Conservation (phyloP, 2,888 invertebrate species). For the Perizoma affinitatum region DNA sequence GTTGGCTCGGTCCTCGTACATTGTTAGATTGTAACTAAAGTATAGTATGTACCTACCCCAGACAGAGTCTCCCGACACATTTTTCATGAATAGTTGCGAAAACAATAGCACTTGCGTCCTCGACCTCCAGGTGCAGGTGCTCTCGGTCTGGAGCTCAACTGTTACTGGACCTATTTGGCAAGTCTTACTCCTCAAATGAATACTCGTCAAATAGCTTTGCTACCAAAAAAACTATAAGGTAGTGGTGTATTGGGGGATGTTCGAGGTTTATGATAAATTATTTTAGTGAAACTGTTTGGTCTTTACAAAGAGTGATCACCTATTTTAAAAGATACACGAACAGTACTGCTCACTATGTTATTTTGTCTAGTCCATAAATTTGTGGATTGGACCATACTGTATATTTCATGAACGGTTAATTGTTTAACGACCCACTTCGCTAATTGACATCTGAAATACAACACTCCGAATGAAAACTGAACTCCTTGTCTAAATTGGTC, state of each 20-base stretch:
- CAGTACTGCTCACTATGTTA: conserved; percentile 2
- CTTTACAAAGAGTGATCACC: no score
- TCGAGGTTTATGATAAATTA: no score
- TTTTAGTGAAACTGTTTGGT: no score
- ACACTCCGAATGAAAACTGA: conserved; percentile 37
- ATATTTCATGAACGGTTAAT: conserved; percentile 40
- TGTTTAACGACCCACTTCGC: conserved; percentile 46
- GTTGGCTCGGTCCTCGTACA: neutral
- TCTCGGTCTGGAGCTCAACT: neutral
- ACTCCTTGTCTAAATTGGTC: conserved; percentile 4
- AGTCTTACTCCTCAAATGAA: no score
- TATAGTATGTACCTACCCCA: neutral
- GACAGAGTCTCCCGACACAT: conserved; percentile 12
- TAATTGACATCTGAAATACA: conserved; percentile 43
- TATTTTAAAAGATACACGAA: neutral
- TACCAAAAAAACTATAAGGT: no score
- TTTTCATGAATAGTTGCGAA: conserved; percentile 19
- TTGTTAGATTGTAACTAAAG: conserved; percentile 2
- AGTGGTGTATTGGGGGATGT: no score
- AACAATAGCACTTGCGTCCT: conserved; percentile 17
- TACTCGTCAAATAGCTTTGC: no score
- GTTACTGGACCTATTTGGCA: neutral
- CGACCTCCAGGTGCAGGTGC: conserved; percentile 6
- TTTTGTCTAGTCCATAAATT: conserved; percentile 16
- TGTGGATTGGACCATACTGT: conserved; percentile 29